Conservation (phyloP, 2,888 invertebrate genomes). For the Hymenopus coronatus region DNA sequence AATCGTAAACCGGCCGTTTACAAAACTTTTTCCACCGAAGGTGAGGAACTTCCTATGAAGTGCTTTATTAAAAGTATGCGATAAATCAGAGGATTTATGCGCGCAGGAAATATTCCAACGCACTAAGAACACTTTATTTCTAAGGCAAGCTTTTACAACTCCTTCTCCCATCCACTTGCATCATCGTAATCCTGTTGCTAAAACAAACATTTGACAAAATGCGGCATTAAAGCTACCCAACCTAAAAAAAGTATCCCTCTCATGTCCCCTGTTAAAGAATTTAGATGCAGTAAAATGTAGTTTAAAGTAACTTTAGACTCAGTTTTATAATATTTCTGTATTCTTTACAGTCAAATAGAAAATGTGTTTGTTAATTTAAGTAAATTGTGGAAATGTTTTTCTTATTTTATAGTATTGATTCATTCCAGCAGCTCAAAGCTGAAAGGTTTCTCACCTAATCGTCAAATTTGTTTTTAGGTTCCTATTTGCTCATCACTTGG, state of each 20-base stretch:
- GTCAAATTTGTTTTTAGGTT: conserved; percentile 18
- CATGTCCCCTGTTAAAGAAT: not conserved
- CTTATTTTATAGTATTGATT: not conserved
- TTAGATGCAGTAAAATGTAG: not conserved
- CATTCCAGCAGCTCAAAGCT: not conserved
- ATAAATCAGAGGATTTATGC: not conserved
- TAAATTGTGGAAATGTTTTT: not conserved
- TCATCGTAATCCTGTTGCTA: not conserved
- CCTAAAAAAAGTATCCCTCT: not conserved
- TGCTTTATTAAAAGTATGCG: not conserved
- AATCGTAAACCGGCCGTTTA: not conserved
- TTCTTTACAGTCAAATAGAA: not conserved
- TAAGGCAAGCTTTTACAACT: not conserved
- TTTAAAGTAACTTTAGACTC: not conserved
- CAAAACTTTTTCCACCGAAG: not conserved
- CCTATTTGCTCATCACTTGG: conserved; percentile 17
- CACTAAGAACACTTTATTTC: not conserved
- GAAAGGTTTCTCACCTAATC: not conserved
- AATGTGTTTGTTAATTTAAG: not conserved
- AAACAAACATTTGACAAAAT: not conserved
- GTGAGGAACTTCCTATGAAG: not conserved
- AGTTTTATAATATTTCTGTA: not conserved
- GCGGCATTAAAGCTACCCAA: not conserved
- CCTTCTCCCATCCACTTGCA: not conserved
- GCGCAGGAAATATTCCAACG: not conserved